These are phyloP conservation scores for Aphelenchoides besseyi DNA, from an alignment of 1,140 invertebrate species.

Conservation along the genomic window DNA sequence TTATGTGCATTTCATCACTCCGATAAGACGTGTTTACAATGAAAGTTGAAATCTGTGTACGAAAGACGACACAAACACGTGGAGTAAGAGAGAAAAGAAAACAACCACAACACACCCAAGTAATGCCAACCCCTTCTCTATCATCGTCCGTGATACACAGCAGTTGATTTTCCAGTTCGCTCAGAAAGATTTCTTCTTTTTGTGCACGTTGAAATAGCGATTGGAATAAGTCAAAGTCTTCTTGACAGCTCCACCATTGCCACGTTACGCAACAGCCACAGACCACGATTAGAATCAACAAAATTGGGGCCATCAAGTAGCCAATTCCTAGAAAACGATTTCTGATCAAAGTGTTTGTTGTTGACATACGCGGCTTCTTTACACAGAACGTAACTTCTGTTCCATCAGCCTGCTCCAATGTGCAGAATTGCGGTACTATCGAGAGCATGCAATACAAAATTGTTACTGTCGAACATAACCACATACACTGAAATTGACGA, in stretches of 20 bases:
- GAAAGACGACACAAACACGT: neutral
- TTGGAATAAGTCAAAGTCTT: slow-evolving; percentile 33
- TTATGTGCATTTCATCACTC: neutral
- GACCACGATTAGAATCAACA: slow-evolving; percentile 27
- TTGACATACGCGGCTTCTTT: slow-evolving; percentile 24
- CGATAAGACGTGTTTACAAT: neutral
- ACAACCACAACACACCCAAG: slow-evolving; percentile 19
- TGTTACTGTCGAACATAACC: slow-evolving; percentile 26
- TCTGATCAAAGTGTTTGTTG: too few relatives aligned
- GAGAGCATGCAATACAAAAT: slow-evolving; percentile 36
- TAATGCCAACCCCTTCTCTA: slow-evolving; percentile 29
- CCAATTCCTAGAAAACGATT: too few relatives aligned
- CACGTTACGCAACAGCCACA: slow-evolving; percentile 17
- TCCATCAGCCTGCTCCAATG: slow-evolving; percentile 32
- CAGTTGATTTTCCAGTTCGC: slow-evolving; percentile 34
- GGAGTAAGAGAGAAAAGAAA: neutral
- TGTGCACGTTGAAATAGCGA: slow-evolving; percentile 22
- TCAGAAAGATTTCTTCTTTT: slow-evolving; percentile 32
- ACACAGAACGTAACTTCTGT: slow-evolving; percentile 34
- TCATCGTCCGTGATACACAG: slow-evolving; percentile 32
- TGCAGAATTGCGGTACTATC: slow-evolving; percentile 39
- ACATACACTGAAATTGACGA: too few relatives aligned
- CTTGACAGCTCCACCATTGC: slow-evolving; percentile 27
- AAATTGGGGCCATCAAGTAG: slow-evolving; percentile 38
- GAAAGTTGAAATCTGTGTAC: neutral